Evolutionary conservation across 2,113 vertebrate genomes (phyloP).

Genomic region (Monopterus albus): DNA sequence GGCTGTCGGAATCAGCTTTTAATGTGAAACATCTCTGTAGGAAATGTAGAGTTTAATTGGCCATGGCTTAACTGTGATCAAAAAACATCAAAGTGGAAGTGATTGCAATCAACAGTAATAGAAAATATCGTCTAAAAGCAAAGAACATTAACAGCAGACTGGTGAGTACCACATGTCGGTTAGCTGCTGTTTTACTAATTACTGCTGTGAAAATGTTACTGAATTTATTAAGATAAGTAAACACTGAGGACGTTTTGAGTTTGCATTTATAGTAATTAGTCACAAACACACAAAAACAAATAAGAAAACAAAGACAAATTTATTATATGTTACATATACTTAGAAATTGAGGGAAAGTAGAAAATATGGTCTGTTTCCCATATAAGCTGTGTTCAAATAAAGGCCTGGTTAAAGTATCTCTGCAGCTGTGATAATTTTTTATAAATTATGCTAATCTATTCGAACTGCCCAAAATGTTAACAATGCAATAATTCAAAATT

Average conservation of each 20-base stretch:
- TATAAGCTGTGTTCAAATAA: too few relatives aligned
- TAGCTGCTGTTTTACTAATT: not conserved
- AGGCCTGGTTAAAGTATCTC: too few relatives aligned
- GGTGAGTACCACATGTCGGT: not conserved
- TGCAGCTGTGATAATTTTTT: too few relatives aligned
- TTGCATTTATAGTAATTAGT: not conserved
- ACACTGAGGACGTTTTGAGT: not conserved
- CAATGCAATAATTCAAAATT: too few relatives aligned
- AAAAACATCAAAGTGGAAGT: not conserved
- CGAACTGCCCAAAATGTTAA: too few relatives aligned
- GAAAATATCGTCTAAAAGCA: not conserved
- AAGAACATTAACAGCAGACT: not conserved
- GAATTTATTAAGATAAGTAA: not conserved
- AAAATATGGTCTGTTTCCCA: too few relatives aligned
- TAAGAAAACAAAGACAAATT: too few relatives aligned
- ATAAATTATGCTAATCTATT: too few relatives aligned
- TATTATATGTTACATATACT: too few relatives aligned
- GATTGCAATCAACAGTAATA: not conserved
- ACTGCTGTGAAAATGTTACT: not conserved
- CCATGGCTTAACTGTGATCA: not conserved
- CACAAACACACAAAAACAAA: too few relatives aligned
- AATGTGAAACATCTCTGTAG: slow-evolving; percentile 3
- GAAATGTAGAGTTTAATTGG: not conserved
- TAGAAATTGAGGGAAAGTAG: too few relatives aligned
- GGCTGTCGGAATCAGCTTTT: not conserved